These are phyloP conservation scores for Teleopsis dalmanni DNA, from an alignment of 1,140 invertebrate species.

Conservation along the genomic window DNA sequence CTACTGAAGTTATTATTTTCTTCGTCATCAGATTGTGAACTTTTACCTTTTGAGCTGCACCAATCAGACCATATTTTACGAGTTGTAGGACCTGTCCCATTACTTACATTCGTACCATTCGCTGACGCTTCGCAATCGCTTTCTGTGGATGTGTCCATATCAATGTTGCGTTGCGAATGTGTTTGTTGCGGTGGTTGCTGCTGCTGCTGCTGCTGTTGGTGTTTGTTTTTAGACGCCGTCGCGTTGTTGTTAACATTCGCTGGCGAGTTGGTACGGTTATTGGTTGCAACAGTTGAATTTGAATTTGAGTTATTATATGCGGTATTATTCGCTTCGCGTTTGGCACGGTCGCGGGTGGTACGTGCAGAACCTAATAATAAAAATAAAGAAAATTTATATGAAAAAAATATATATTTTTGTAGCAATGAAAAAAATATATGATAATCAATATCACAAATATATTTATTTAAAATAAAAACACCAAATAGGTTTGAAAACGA, in stretches of 20 bases:
- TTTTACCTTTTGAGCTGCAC: slow-evolving; percentile 54
- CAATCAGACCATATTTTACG: slow-evolving; percentile 68
- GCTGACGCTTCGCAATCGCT: slow-evolving; percentile 45
- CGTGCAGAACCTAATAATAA: slow-evolving; percentile 28
- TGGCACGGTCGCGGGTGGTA: slow-evolving; percentile 41
- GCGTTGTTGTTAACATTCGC: slow-evolving; percentile 7
- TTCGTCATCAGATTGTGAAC: slow-evolving; percentile 52
- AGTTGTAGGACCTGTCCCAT: slow-evolving; percentile 48
- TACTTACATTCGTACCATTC: no score
- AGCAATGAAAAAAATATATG: no score
- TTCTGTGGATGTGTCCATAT: slow-evolving; percentile 43
- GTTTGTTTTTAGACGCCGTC: slow-evolving; percentile 6
- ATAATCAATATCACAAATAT: no score
- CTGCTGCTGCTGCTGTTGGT: slow-evolving; percentile 14
- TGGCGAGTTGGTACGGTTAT: slow-evolving; percentile 12
- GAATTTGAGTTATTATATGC: slow-evolving; percentile 14
- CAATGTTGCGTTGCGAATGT: slow-evolving; percentile 20
- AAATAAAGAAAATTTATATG: no score
- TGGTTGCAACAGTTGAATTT: slow-evolving; percentile 21
- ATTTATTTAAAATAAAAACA: no score
- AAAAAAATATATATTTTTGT: no score
- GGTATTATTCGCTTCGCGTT: slow-evolving; percentile 38
- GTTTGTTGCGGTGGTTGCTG: slow-evolving; percentile 21
- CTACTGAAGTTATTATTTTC: slow-evolving; percentile 36
- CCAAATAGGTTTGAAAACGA: no score